phyloP scores from a whole-genome alignment of 2,797 vertebrate species.

The Leucoraja ocellata region DNA sequence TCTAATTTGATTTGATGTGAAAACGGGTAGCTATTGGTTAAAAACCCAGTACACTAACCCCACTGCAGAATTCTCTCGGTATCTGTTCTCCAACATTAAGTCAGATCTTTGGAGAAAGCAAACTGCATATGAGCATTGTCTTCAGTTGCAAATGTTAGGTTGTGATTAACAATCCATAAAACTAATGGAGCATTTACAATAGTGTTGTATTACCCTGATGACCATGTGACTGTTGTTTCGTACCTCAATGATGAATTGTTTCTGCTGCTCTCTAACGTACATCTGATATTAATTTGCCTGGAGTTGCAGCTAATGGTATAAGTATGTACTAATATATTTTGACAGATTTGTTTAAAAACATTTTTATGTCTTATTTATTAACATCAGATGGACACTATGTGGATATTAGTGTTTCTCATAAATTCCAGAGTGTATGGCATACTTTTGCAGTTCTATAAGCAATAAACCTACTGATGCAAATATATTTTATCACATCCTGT shows the following conservation, averaged over 20 bases:
- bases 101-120: slow-evolving; percentile 21
- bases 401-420: not conserved
- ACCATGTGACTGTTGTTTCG: slow-evolving; percentile 25
- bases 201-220: slow-evolving; percentile 12
- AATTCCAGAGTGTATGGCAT: not conserved
- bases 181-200: slow-evolving; percentile 34
- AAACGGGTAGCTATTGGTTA: not conserved
- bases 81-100: slow-evolving; percentile 11
- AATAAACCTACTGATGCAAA: not conserved
- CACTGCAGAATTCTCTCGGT: not conserved
- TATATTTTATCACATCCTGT: not conserved
- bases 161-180: slow-evolving; percentile 35
- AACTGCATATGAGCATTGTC: slow-evolving; percentile 15
- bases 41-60: not conserved
- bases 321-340: slow-evolving; percentile 4
- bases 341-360: slow-evolving; percentile 9
- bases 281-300: slow-evolving; percentile 24
- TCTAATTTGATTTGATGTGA: not conserved
- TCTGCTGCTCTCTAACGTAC: slow-evolving; percentile 12
- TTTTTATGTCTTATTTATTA: slow-evolving; percentile 17
- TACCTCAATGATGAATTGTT: slow-evolving; percentile 15
- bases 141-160: slow-evolving; percentile 22
- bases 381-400: not conserved
- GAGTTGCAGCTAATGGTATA: slow-evolving; percentile 14
- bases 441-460: not conserved